These are phyloP conservation scores for Notarius lentiginosus DNA, from an alignment of 2,113 vertebrate genomes.

Conservation along the genomic window DNA sequence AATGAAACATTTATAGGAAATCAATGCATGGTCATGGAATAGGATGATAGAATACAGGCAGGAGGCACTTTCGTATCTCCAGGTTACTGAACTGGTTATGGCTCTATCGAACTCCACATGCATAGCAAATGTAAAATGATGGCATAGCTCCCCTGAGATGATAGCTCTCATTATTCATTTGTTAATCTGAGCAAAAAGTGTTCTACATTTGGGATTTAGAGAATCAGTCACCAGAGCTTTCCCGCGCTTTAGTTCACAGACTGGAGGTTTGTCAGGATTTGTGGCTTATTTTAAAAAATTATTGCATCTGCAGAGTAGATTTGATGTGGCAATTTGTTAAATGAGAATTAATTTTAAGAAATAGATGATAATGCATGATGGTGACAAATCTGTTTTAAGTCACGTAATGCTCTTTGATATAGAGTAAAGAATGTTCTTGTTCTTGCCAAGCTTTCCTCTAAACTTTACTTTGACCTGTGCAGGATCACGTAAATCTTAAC, in stretches of 20 bases:
- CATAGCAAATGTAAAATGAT: slow-evolving; percentile 44
- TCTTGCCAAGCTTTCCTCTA: neutral
- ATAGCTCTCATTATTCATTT: slow-evolving; percentile 42
- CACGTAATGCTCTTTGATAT: neutral
- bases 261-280: slow-evolving; percentile 23
- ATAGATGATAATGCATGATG: slow-evolving; percentile 14
- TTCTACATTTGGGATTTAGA: slow-evolving; percentile 4
- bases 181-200: slow-evolving; percentile 34
- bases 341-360: slow-evolving; percentile 28
- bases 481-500: neutral
- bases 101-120: slow-evolving; percentile 27
- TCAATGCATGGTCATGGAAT: slow-evolving; percentile 52
- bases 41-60: slow-evolving; percentile 34
- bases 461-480: neutral
- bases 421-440: neutral
- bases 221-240: slow-evolving; percentile 22
- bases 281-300: slow-evolving; percentile 31
- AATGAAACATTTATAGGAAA: slow-evolving; percentile 54
- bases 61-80: slow-evolving; percentile 31
- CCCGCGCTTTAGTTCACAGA: slow-evolving; percentile 7
- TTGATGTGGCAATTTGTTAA: slow-evolving; percentile 25
- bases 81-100: slow-evolving; percentile 40
- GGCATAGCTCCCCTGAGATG: slow-evolving; percentile 28
- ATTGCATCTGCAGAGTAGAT: slow-evolving; percentile 8
- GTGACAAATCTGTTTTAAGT: slow-evolving; percentile 2